Evolutionary conservation across 2,797 vertebrate genomes (phyloP).

Genomic region (Typhlichthys subterraneus): DNA sequence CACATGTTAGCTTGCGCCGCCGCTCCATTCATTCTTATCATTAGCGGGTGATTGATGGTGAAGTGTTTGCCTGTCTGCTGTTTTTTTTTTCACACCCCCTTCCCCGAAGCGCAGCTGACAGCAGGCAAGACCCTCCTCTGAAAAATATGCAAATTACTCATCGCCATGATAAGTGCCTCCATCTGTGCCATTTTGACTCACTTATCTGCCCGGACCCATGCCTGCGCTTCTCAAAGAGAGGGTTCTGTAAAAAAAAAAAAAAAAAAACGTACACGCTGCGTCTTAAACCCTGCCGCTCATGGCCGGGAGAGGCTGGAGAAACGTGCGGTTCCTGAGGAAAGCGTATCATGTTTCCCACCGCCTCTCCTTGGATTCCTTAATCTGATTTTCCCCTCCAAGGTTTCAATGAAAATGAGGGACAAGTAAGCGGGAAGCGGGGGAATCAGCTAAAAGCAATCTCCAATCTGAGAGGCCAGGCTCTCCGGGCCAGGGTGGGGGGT

Average conservation of each 20-base stretch:
- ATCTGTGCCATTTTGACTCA: conserved; percentile 69
- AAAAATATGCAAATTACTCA: conserved; percentile 69
- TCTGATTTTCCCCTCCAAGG: conserved; percentile 67
- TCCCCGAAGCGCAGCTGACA: conserved; percentile 44
- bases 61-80: conserved; percentile 62
- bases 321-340: conserved; percentile 49
- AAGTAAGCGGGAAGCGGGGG: conserved; percentile 48
- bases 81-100: conserved; percentile 48
- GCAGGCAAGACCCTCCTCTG: conserved; percentile 17
- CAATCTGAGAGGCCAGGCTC: conserved; percentile 32
- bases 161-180: conserved; percentile 67
- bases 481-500: not conserved
- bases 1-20: conserved; percentile 26
- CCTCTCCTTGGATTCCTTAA: conserved; percentile 59
- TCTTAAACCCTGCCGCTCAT: conserved; percentile 48
- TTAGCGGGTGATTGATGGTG: conserved; percentile 75
- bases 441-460: conserved; percentile 61
- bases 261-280: conserved; percentile 46
- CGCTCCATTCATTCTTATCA: conserved; percentile 52
- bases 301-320: conserved; percentile 48
- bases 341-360: conserved; percentile 63
- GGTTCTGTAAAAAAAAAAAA: conserved; percentile 38
- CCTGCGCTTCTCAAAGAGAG: conserved; percentile 51
- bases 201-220: conserved; percentile 59
- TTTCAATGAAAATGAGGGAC: conserved; percentile 50